Evolutionary conservation across 1,140 invertebrate genomes (phyloP).

Genomic region (Drosophila burlai): DNA sequence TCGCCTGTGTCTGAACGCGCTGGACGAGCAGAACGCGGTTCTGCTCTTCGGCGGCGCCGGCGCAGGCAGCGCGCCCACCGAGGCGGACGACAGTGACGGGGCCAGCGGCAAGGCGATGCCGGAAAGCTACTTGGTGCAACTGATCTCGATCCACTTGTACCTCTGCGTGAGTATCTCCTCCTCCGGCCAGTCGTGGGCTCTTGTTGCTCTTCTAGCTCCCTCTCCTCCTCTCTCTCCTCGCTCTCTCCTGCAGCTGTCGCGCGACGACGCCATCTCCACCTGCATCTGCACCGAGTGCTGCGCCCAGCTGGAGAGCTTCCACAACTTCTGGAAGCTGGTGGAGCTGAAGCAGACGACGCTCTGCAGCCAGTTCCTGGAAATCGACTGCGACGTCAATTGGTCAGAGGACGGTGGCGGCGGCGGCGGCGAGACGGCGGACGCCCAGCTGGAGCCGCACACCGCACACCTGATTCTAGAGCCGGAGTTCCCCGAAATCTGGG

Average conservation of each 20-base stretch:
- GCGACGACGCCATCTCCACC: slow-evolving; percentile 77
- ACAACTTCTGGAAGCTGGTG: slow-evolving; percentile 74
- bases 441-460: slow-evolving; percentile 3
- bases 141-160: slow-evolving; percentile 80
- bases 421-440: slow-evolving; percentile 19
- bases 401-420: slow-evolving; percentile 65
- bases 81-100: slow-evolving; percentile 31
- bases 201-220: not conserved
- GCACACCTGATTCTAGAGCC: slow-evolving; percentile 30
- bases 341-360: slow-evolving; percentile 77
- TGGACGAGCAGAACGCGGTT: slow-evolving; percentile 67
- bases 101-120: slow-evolving; percentile 57
- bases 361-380: slow-evolving; percentile 71
- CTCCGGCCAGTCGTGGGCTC: no score
- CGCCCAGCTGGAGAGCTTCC: slow-evolving; percentile 72
- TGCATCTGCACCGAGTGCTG: slow-evolving; percentile 70
- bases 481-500: slow-evolving; percentile 14
- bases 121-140: slow-evolving; percentile 78
- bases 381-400: slow-evolving; percentile 78
- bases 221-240: not conserved
- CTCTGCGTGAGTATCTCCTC: slow-evolving; percentile 67
- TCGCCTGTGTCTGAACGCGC: slow-evolving; percentile 71
- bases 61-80: slow-evolving; percentile 24
- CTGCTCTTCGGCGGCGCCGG: slow-evolving; percentile 49
- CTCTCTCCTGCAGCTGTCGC: slow-evolving; percentile 54